phyloP scores from a whole-genome alignment of 2,797 vertebrate genomes.

The Poecilia velifera region DNA sequence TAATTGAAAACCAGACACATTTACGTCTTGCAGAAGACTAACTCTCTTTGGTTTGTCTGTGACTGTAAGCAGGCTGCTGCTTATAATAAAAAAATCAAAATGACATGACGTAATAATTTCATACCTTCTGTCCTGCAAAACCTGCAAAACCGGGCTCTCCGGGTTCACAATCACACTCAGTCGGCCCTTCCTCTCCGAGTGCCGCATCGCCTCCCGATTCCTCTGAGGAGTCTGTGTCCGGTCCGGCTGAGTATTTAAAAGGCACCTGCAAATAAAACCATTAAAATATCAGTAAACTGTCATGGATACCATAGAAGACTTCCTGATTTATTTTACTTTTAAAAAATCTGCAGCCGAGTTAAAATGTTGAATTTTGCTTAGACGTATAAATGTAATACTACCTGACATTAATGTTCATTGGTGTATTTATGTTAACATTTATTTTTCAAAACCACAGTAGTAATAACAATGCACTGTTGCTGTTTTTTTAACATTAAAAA shows the following conservation, averaged over 20 bases:
- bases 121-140: slow-evolving; percentile 80
- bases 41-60: background rate
- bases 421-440: background rate
- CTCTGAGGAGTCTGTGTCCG: slow-evolving; percentile 28
- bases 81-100: background rate
- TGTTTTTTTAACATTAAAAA: background rate
- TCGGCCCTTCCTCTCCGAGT: slow-evolving; percentile 65
- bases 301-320: background rate
- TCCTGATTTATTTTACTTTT: background rate
- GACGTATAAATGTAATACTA: background rate
- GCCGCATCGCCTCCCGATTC: slow-evolving; percentile 57
- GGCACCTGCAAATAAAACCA: slow-evolving; percentile 52
- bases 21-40: background rate
- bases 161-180: slow-evolving; percentile 78
- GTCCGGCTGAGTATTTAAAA: slow-evolving; percentile 36
- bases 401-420: background rate
- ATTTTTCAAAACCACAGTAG: background rate
- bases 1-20: background rate
- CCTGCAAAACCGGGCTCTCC: slow-evolving; percentile 78
- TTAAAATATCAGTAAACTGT: background rate
- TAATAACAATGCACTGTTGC: background rate
- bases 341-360: background rate
- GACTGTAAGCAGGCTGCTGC: fast-evolving
- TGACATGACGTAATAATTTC: background rate
- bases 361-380: background rate